Percentiles rank a stretch among this genome's conserved stretches.
Evolutionary conservation across 2,113 vertebrate species (phyloP).

Genomic region (Sus scrofa): T2T-Sscrofa CM000822.6:54025001-54025500

Average conservation of each 20-base stretch:
- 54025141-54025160: conserved; percentile 23
- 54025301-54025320: neutral
- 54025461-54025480: neutral
- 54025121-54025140: conserved; percentile 1
- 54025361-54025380: neutral
- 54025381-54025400: neutral
- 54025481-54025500: neutral
- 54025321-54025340: neutral
- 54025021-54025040: neutral
- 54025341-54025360: neutral
- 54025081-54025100: conserved; percentile 50
- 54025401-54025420: neutral
- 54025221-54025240: neutral
- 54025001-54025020: conserved; percentile 21
- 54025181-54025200: neutral
- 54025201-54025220: neutral
- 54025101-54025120: neutral
- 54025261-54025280: neutral
- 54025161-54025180: neutral
- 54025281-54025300: neutral
- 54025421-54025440: neutral
- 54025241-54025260: neutral
- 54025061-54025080: neutral
- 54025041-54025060: neutral
- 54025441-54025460: neutral